Evolutionary conservation across 2,113 vertebrate species (phyloP).

Genomic region (Setophaga petechia): DNA sequence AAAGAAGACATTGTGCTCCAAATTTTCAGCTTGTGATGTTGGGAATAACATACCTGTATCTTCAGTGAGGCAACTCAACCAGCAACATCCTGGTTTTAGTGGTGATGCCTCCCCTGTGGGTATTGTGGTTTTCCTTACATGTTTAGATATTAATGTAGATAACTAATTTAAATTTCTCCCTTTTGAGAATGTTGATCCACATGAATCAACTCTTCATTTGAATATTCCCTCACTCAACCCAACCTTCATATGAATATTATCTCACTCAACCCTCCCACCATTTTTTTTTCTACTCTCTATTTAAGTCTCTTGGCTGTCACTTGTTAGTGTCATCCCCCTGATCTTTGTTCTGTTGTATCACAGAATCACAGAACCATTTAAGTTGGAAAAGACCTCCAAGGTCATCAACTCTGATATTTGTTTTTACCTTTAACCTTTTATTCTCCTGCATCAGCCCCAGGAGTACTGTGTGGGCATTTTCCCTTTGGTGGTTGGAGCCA

Average conservation of each 20-base stretch:
- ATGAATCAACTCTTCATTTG: background rate
- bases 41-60: background rate
- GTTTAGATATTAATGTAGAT: background rate
- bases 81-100: background rate
- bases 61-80: background rate
- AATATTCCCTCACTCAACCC: background rate
- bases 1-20: background rate
- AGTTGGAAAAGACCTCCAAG: background rate
- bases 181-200: background rate
- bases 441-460: background rate
- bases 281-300: background rate
- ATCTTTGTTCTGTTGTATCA: background rate
- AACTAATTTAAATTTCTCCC: background rate
- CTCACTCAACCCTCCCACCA: background rate
- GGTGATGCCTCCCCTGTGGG: background rate
- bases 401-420: background rate
- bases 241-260: background rate
- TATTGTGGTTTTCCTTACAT: background rate
- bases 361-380: background rate
- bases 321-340: background rate
- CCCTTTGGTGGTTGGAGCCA: background rate
- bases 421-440: background rate
- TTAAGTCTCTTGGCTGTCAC: background rate
- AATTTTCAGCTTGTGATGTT: background rate
- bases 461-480: background rate